Evolutionary conservation across 2,797 vertebrate species (phyloP), one percentile per base, ranked within the genome.

Genomic region (Delichon dasypus): DNA sequence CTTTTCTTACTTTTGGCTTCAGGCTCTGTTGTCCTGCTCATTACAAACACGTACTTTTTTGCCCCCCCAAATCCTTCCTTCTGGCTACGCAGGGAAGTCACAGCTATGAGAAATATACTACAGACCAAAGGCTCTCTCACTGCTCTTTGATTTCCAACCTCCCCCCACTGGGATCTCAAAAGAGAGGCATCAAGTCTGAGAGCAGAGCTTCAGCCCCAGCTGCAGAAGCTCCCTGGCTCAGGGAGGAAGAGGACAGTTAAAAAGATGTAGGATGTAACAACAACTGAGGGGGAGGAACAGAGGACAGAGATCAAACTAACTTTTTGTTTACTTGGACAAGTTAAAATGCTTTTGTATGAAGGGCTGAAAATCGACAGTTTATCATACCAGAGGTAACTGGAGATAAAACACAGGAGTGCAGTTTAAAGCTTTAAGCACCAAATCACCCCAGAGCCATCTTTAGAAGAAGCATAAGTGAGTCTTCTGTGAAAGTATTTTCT

Each of bases 401-500:
- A 83, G 75, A 94, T 53, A 88, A 88, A 91, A 94, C 62, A 64
- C 62, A 60, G 29, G 40, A 79, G 45, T 9, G n/a, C n/a, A 70
- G 38, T 38, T 38, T 38, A 38, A 38, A 38, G 78, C 65, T 95
- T 93, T 82, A 85, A 87, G 62, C 65, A 75, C 36, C 58, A 75
- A 88, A 62, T 42, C 71, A 10, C 0, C 65, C 50, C 72, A 90
- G 60, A 75, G 68, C 47, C 66, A 81, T 19, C 84, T 57, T 65
- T 29, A 94, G 77, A 30, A 67, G 50, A 64, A 78, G 50, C 72
- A 44, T 8, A 67, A 88, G 29, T 4, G 53, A 90, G 42, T 16
- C 79, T 84, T 70, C 76, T 73, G 55, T 66, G 48, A 91, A 81
- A 94, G 80, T 32, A 67, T 81, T 88, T 86, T 93, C 82, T 75